Conservation (phyloP, 2,797 vertebrate genomes). For the Enoplosus armatus region DNA sequence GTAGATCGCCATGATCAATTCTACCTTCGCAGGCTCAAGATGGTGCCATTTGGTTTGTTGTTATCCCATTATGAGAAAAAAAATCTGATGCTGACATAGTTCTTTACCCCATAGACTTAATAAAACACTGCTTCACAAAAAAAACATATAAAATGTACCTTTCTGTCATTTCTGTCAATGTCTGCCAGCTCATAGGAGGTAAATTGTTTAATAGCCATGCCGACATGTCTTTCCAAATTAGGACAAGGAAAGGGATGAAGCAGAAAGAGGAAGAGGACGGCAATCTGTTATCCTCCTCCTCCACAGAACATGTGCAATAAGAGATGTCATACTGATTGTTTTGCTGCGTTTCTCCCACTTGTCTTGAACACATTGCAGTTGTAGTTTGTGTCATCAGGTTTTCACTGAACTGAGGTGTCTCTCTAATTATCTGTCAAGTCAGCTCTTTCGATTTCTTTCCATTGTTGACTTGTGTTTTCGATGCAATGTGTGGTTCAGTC, state of each 20-base stretch:
- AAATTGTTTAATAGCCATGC: neutral
- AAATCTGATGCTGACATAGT: neutral
- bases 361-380: conserved; percentile 21
- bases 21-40: neutral
- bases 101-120: neutral
- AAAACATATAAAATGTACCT: neutral
- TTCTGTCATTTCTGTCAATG: too few relatives aligned
- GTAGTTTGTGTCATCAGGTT: conserved; percentile 27
- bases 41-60: conserved; percentile 3
- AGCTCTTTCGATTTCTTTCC: conserved; percentile 1
- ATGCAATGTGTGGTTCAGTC: conserved; percentile 19
- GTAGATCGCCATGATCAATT: neutral
- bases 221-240: conserved; percentile 18
- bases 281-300: neutral
- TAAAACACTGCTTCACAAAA: neutral
- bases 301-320: neutral
- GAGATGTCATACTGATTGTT: neutral
- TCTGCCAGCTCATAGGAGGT: neutral
- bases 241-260: neutral
- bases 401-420: conserved; percentile 23
- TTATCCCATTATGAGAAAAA: neutral
- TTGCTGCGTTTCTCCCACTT: neutral
- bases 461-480: conserved; percentile 7
- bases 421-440: conserved; percentile 25
- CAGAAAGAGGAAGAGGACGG: neutral